Percentiles rank a stretch among this genome's conserved stretches.
Conservation (phyloP, 2,113 vertebrate species). For the Chamaetylas fuelleborni region DNA sequence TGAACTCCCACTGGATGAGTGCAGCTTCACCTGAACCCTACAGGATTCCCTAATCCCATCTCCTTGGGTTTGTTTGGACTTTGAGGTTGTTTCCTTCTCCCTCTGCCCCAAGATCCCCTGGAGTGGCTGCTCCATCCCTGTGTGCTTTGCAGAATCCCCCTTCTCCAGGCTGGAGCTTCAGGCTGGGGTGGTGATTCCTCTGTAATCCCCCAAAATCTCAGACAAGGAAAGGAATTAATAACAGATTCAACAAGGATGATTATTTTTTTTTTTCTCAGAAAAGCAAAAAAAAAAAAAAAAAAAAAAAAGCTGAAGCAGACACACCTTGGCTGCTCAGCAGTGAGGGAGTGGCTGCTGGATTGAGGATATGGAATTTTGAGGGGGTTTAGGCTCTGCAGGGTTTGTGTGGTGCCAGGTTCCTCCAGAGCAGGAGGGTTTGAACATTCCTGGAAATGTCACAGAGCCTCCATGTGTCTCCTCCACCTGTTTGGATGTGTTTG, state of each 20-base stretch:
- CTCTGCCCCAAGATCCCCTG: background rate
- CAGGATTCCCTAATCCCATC: background rate
- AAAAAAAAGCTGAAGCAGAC: background rate
- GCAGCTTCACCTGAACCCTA: background rate
- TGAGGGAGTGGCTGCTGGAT: background rate
- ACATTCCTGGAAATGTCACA: background rate
- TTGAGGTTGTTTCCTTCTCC: accelerated
- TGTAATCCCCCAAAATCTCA: background rate
- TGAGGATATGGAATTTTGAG: background rate
- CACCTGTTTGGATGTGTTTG: accelerated
- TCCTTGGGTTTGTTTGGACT: background rate
- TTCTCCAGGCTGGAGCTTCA: background rate
- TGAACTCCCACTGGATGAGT: background rate
- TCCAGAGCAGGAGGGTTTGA: background rate
- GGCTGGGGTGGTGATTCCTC: background rate
- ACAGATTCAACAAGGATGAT: background rate
- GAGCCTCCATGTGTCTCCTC: background rate
- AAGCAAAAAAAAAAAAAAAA: no score
- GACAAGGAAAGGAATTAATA: background rate
- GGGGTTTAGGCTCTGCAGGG: background rate
- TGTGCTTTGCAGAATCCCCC: background rate
- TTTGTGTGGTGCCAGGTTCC: background rate
- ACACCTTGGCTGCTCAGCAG: background rate
- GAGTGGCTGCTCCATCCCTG: background rate
- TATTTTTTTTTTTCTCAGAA: no score